Base-by-base conservation (phyloP, 2,113 vertebrate species). In the Xenopus borealis region DNA sequence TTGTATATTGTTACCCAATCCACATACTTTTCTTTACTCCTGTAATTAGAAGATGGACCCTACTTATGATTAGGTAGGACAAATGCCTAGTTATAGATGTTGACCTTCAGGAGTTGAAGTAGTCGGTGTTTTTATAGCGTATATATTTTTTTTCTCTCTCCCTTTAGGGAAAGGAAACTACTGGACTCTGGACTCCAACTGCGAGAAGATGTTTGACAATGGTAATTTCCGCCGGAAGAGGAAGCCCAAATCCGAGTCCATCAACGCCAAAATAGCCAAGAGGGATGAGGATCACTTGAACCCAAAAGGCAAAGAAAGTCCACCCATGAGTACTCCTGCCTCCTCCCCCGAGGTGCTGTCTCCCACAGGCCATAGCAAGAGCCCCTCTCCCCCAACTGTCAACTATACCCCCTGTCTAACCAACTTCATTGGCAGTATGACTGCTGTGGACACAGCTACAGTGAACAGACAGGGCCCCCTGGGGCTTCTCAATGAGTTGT, bases 181-280 rank as follows among this genome's bases (percentile, higher is more conserved):
- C 80, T 99, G 97, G 97, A 99, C 95, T 7, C 82, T 99, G 78
- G 97, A 99, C 78, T 94, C 97, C 10, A 99, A 99, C 91, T 99
- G 97, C 50, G 97, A 99, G 82, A 99, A 99, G 83, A 98, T 98
- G 96, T 98, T 99, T 67, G 97, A 99, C 83, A 99, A 99, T 0
- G 97, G 97, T 7, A 99, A 98, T 80, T 99, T 99, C 83, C 94
- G 97, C 1, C 81, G 97, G 80, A 99, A 98, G 75, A 88, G 96
- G 66, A 99, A 98, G 83, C 89, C 96, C n/a, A 91, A 95, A 19
- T 93, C 95, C 0, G 96, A 98, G 67, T 82, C 90, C 27, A 88
- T 78, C 6, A 10, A 78, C 16, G 30, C 84, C 0, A 82, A 85
- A 0, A 46, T 80, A 0, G 30, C 86, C 0, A 95, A 97, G 72